phyloP scores from a whole-genome alignment of 2,888 invertebrate genomes.

The Leptogaster cylindrica region DNA sequence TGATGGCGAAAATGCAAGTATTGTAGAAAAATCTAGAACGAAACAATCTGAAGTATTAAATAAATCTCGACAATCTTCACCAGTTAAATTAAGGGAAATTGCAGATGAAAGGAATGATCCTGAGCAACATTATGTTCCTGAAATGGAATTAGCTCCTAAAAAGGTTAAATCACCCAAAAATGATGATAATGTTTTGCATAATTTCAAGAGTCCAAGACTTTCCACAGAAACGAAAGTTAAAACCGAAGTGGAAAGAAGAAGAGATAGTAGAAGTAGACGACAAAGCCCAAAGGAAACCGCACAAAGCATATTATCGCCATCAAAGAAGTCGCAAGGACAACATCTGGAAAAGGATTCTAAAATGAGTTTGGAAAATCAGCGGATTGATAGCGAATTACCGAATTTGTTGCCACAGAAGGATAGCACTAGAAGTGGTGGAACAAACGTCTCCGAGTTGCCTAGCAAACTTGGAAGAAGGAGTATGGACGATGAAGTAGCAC shows the following conservation, averaged over 20 bases:
- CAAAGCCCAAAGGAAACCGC: constrained; percentile 8
- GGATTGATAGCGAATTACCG: too few relatives aligned
- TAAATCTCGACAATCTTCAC: constrained; percentile 20
- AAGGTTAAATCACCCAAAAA: constrained; percentile 6
- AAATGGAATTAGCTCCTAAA: not conserved
- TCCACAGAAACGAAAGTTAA: constrained; percentile 6
- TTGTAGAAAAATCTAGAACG: not conserved
- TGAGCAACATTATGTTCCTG: not conserved
- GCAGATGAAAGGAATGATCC: not conserved
- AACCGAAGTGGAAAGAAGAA: not conserved
- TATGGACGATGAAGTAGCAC: constrained; percentile 58
- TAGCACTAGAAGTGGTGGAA: not conserved
- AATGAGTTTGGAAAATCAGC: too few relatives aligned
- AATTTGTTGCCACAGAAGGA: too few relatives aligned
- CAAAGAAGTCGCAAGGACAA: constrained; percentile 1
- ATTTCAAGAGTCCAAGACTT: constrained; percentile 17
- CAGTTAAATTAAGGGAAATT: not conserved
- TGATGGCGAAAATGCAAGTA: constrained; percentile 61
- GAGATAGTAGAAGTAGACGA: constrained; percentile 13
- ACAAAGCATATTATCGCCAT: constrained; percentile 14
- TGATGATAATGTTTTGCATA: not conserved
- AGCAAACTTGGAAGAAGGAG: constrained; percentile 47
- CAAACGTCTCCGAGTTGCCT: too few relatives aligned
- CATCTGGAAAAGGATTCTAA: too few relatives aligned
- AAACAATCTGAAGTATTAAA: constrained; percentile 9